These are phyloP conservation scores for Epizoanthus rinbou DNA, from an alignment of 92 coral and sea anemone genomes.

Conservation along the genomic window DNA sequence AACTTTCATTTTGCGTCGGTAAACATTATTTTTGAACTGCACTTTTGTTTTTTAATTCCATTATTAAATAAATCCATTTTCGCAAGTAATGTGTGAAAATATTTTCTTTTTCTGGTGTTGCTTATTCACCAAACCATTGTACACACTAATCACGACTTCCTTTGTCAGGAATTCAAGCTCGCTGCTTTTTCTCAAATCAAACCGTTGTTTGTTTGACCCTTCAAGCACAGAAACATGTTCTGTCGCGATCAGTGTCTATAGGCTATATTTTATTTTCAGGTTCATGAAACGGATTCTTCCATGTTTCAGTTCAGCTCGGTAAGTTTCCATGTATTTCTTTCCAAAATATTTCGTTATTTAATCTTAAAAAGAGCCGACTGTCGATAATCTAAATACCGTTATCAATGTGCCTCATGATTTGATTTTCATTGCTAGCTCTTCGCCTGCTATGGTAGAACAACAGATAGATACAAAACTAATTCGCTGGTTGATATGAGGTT, in stretches of 20 bases:
- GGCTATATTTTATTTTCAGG: background rate
- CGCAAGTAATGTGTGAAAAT: slow-evolving; percentile 24
- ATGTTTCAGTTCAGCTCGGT: background rate
- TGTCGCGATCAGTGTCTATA: background rate
- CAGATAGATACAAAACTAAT: too few relatives aligned
- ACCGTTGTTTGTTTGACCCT: slow-evolving; percentile 32
- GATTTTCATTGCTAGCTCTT: too few relatives aligned
- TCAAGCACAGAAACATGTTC: background rate
- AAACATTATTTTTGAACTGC: slow-evolving; percentile 34
- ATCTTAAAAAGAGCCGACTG: too few relatives aligned
- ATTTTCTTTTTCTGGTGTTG: slow-evolving; percentile 20
- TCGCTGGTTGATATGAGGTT: too few relatives aligned
- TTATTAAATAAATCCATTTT: slow-evolving; percentile 1
- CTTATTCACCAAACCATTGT: background rate
- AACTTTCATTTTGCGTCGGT: slow-evolving; percentile 31
- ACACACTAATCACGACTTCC: background rate
- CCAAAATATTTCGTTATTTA: too few relatives aligned
- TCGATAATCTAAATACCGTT: too few relatives aligned
- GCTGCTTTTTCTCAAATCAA: slow-evolving; percentile 2
- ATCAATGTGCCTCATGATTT: too few relatives aligned
- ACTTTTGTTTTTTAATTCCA: slow-evolving; percentile 8
- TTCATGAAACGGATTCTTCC: background rate
- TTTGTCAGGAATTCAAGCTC: background rate
- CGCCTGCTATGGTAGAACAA: too few relatives aligned
- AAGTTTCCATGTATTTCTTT: background rate